Conservation (phyloP, 2,113 vertebrate species). For the Nestor notabilis region DNA sequence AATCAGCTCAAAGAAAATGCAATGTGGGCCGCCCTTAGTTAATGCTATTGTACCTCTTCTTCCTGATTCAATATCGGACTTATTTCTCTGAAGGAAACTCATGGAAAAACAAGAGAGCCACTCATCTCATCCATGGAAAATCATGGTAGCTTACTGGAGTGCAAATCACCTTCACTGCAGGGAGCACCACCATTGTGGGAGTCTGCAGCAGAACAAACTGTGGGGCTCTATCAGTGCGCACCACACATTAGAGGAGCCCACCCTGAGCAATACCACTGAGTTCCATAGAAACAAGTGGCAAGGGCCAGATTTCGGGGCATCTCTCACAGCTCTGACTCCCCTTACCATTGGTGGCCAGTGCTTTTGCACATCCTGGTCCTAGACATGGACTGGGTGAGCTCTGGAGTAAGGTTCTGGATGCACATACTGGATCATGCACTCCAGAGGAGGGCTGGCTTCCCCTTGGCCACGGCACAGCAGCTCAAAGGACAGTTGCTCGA, state of each 20-base stretch:
- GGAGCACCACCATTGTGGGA: background rate
- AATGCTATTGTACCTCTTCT: background rate
- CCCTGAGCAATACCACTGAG: background rate
- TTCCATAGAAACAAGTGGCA: background rate
- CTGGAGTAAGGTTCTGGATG: background rate
- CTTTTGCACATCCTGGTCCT: background rate
- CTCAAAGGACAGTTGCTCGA: background rate
- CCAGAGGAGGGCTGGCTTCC: background rate
- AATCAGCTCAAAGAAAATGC: conserved; percentile 5
- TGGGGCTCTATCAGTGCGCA: background rate
- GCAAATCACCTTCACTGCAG: background rate
- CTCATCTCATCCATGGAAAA: background rate
- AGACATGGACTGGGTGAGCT: background rate
- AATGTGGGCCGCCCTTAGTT: background rate
- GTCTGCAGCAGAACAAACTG: background rate
- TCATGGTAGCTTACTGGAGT: background rate
- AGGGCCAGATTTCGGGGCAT: background rate
- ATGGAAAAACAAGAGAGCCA: background rate
- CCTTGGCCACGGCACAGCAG: background rate
- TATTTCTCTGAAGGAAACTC: background rate
- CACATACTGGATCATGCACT: accelerated
- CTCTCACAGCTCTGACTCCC: background rate
- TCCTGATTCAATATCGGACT: background rate
- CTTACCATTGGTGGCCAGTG: background rate
- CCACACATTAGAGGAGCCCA: background rate